Percentiles rank a stretch among this genome's conserved stretches.
These are phyloP conservation scores for Hoplias malabaricus DNA, from an alignment of 2,113 vertebrate genomes.

Conservation along the genomic window DNA sequence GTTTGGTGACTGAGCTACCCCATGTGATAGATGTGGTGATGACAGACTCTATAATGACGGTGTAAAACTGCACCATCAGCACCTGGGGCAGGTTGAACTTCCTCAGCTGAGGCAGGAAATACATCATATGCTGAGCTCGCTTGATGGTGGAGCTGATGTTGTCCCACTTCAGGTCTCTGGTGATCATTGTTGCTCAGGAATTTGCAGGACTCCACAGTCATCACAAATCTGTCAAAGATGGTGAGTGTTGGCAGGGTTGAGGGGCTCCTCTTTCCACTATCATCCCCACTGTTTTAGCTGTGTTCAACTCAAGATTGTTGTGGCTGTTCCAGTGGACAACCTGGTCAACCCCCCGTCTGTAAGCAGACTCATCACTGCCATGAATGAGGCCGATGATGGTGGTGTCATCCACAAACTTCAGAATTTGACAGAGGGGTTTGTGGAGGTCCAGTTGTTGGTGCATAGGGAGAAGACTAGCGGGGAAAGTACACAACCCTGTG, in stretches of 20 bases:
- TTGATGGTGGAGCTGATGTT: conserved; percentile 14
- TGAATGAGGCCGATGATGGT: not conserved
- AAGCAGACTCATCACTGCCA: not conserved
- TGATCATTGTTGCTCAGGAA: not conserved
- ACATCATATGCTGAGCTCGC: not conserved
- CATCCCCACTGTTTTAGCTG: not conserved
- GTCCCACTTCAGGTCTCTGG: not conserved
- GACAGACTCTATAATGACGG: not conserved
- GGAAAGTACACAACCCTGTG: not conserved
- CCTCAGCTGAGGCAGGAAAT: no score
- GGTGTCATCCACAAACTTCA: not conserved
- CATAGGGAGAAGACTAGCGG: not conserved
- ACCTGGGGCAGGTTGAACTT: no score
- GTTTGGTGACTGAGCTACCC: not conserved
- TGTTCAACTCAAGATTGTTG: no score
- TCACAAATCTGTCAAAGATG: not conserved
- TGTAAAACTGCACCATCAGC: no score
- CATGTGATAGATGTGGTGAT: not conserved
- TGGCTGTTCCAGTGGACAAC: no score
- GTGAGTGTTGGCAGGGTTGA: not conserved
- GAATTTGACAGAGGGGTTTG: not conserved
- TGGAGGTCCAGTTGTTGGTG: not conserved
- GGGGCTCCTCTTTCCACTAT: not conserved
- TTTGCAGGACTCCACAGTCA: not conserved
- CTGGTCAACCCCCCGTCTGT: no score